A percentile compares a stretch with the other conserved stretches of the same genome.
phyloP scores from a whole-genome alignment of 2,797 vertebrate species.

The Danio jaintianensis region DNA sequence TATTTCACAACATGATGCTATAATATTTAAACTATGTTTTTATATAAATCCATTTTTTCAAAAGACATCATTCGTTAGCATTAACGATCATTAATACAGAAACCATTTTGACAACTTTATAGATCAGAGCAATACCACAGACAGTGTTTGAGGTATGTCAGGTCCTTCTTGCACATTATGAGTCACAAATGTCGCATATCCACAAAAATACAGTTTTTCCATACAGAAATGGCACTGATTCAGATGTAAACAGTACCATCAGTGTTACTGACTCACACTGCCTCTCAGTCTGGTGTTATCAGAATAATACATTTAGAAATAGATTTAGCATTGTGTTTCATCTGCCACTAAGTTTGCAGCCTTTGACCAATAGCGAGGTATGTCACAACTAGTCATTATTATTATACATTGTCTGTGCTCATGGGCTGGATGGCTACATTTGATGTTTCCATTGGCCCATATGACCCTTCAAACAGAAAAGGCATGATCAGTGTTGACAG shows the following conservation, averaged over 20 bases:
- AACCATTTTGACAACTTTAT: not conserved
- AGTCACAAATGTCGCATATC: not conserved
- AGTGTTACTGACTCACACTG: not conserved
- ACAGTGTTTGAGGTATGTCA: not conserved
- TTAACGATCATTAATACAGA: not conserved
- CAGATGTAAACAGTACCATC: not conserved
- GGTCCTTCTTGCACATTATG: not conserved
- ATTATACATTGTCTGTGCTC: not conserved
- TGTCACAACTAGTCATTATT: not conserved
- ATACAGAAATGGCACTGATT: not conserved
- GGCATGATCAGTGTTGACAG: constrained; percentile 54
- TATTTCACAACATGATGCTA: too few species aligned
- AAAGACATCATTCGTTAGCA: too few species aligned
- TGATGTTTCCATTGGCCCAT: constrained; percentile 30
- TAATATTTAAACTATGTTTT: too few species aligned
- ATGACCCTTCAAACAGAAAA: constrained; percentile 36
- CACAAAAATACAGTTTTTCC: not conserved
- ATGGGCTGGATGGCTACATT: not conserved
- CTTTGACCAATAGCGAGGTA: not conserved
- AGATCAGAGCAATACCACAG: not conserved
- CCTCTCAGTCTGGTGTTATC: not conserved
- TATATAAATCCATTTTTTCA: too few species aligned
- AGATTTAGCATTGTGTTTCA: not conserved
- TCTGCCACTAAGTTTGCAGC: not conserved
- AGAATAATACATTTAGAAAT: not conserved